Evolutionary conservation across 2,113 vertebrate species (phyloP), one percentile per base, ranked within the genome.

Genomic region (Mirounga angustirostris): DNA sequence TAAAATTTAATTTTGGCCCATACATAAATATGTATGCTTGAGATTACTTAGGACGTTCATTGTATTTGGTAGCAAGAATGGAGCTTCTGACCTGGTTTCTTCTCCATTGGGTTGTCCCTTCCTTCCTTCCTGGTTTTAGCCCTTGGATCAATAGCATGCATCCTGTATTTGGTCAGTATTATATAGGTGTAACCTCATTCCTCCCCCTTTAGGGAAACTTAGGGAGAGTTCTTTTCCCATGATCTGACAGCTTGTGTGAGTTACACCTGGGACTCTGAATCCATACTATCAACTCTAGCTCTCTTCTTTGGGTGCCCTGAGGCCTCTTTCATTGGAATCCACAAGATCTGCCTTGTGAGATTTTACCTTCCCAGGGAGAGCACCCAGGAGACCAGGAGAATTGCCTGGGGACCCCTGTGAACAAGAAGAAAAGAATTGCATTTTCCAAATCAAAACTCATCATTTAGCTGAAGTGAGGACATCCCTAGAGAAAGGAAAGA

Each of bases 371-470:
- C 36, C 22, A 50, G 9, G 46, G 18, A 78, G 80, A 91, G 11
- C 18, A 85, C 24, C 54, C 24, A 85, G 24, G 54, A 94, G 30
- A 88, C 21, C 16, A 67, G 40, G n/a, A 84, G 50, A 93, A 46
- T 94, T 65, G 21, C 36, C 18, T 43, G 30, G 14, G 24, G 19
- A 56, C 10, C 19, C 1, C 22, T 69, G 15, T 78, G 59, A 92
- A 69, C 5, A 94, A 65, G 24, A 92, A 93, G 54, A 89, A 89
- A 76, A 76, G 26, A 95, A 96, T 21, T 91, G 21, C 3, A 43
- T 69, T 80, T 93, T 80, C 52, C 26, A 91, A 56, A 74, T 30
- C 36, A 81, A 82, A 93, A 36, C 14, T 74, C 28, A 19, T 87
- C 33, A 69, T 21, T 83, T 10, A 19, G 8, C 36, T 95, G 36